A percentile compares a stretch with the other conserved stretches of the same genome.
Evolutionary conservation across 2,888 invertebrate genomes (phyloP).

Genomic region (Steinernema carpocapsae): DNA sequence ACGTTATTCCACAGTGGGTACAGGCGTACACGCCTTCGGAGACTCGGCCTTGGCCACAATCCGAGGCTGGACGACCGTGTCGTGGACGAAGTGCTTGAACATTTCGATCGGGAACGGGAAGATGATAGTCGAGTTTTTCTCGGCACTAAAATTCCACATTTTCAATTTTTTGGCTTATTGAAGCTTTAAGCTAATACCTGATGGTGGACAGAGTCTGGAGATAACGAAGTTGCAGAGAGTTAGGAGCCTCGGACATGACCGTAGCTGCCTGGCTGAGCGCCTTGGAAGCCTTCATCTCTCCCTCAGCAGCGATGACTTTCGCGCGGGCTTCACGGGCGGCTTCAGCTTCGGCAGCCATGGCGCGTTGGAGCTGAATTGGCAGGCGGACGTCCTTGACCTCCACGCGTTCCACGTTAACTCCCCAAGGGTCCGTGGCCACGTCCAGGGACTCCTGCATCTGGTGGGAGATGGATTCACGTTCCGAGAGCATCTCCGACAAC

Average conservation of each 20-base stretch:
- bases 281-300: conserved; percentile 82
- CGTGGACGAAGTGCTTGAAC: conserved; percentile 47
- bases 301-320: conserved; percentile 84
- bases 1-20: too few species aligned
- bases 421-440: conserved; percentile 72
- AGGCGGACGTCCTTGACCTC: conserved; percentile 79
- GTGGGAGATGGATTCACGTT: conserved; percentile 92
- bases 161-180: too few species aligned
- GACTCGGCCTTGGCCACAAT: too few species aligned
- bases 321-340: conserved; percentile 82
- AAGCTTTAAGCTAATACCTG: too few species aligned
- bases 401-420: conserved; percentile 71
- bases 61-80: too few species aligned
- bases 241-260: conserved; percentile 88
- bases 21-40: too few species aligned
- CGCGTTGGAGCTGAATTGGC: conserved; percentile 84
- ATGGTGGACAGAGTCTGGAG: conserved; percentile 79
- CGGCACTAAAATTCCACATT: conserved; percentile 65
- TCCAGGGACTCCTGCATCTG: conserved; percentile 76
- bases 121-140: conserved; percentile 68
- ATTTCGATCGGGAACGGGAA: conserved; percentile 66
- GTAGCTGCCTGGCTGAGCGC: conserved; percentile 94
- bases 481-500: conserved; percentile 92
- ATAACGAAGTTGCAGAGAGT: conserved; percentile 90
- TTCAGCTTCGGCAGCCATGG: conserved; percentile 92